A percentile compares a stretch with the other conserved stretches of the same genome.
phyloP scores from a whole-genome alignment of 30 jellyfish, hydroid and myxozoan species.

The Aurelia coerulea region DNA sequence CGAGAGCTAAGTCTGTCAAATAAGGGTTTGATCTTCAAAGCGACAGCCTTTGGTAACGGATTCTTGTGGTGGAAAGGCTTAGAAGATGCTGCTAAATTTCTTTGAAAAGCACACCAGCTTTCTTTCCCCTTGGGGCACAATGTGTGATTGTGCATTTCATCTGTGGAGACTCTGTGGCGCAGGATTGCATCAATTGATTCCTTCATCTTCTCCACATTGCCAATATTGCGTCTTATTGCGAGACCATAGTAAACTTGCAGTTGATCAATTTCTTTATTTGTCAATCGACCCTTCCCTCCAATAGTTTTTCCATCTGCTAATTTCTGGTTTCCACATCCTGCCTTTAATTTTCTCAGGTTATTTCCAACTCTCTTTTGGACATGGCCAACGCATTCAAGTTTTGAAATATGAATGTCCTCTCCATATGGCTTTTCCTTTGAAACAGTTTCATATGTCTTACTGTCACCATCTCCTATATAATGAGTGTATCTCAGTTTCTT shows the following conservation, averaged over 20 bases:
- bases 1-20: conserved; percentile 7
- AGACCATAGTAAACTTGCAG: conserved; percentile 47
- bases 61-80: background rate
- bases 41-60: conserved; percentile 26
- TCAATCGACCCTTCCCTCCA: conserved; percentile 33
- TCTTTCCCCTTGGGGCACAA: conserved; percentile 33
- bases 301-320: conserved; percentile 32
- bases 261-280: conserved; percentile 20
- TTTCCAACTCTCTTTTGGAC: conserved; percentile 40
- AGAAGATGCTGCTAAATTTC: background rate
- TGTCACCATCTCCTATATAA: conserved; percentile 53
- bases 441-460: conserved; percentile 29
- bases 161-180: conserved; percentile 22
- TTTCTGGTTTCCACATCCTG: background rate
- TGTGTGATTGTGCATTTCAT: conserved; percentile 12
- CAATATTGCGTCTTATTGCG: conserved; percentile 34
- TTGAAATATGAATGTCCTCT: conserved; percentile 19
- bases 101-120: conserved; percentile 36
- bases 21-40: conserved; percentile 8
- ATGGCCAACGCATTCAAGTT: background rate
- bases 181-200: conserved; percentile 12
- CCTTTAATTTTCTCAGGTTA: conserved; percentile 23
- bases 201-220: conserved; percentile 11
- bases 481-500: conserved; percentile 35
- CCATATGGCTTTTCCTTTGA: conserved; percentile 39